Base-by-base conservation (phyloP, 2,888 invertebrate species). In the Pseudanteris insignis region DNA sequence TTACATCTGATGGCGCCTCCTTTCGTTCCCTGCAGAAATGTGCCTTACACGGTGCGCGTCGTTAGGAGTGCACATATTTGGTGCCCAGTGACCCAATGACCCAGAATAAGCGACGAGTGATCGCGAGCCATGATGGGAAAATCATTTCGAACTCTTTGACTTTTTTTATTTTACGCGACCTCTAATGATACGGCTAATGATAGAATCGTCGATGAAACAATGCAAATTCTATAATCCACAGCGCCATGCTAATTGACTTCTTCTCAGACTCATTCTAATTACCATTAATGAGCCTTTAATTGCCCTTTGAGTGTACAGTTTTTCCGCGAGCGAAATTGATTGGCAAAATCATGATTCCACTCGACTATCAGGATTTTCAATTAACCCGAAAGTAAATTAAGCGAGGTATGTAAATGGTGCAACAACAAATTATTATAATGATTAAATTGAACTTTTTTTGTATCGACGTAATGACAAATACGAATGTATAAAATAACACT, bases 51-150 rank as follows among this genome's bases (percentile, higher is more conserved):
- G 54, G 53, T 46, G 59, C 63, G 54, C 63, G 62, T 60, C 57
- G 40, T 61, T 58, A 38, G 40, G 43, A 32, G 38, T 34, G 30
- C 50, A 40, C 55, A 24, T 50, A 62, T 57, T 57, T 53, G 46
- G 43, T 46, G 51, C 48, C 48, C 63, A 40, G 53, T 58, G 47
- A 63, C 63, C 63, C 37, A 58, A 53, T 63, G 63, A 58, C 63
- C 63, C 53, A 63, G 63, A 63, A 63, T 63, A 44, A 58, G 48
- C 33, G 43, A 41, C 44, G 32, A 46, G 34, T 57, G 51, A 57
- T 62, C 25, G 58, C 33, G 14, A 48, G 34, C 44, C 47, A 26
- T 11, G 34, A 48, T 58, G 58, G 50, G 63, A 63, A 63, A 63
- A 63, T 58, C 14, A 63, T 18, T 18, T 18, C 6, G 3, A 18